Base-by-base conservation (phyloP, 2,888 invertebrate genomes). In the Drosophila siamana region DNA sequence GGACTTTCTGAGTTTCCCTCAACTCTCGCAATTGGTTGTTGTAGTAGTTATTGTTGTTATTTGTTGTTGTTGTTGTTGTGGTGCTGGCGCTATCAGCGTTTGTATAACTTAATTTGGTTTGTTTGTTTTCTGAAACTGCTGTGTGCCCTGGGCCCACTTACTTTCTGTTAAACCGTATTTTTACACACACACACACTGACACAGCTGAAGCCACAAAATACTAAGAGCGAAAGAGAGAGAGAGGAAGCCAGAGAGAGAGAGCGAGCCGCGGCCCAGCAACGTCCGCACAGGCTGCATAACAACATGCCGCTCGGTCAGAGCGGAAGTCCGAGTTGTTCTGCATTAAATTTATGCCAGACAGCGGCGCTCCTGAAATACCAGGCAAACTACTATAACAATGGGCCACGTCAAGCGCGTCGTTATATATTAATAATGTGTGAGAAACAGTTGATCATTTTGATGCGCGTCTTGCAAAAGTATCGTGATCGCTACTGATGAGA, bases 251-350 rank as follows among this genome's bases (percentile, higher is more conserved):
- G 6, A 43, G 30, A 38, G 22, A 60, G 26, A n/a, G 8, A 33
- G 41, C 33, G 40, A 43, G 44, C 19, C 55, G 55, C 44, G 63
- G 55, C 54, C 41, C 54, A 43, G 41, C 38, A 22, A 61, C 44
- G 67, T 64, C 74, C 63, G 63, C 71, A 72, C 71, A 69, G 71
- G 46, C 80, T 80, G 80, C 69, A 83, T 67, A 67, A 71, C 84
- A 88, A 86, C 88, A 88, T 86, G 71, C 84, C 88, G 84, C 72
- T 84, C 67, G 76, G 78, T 67, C 73, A 59, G 60, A 78, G 61
- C 86, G 88, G 84, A 85, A 84, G 88, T 85, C 76, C 84, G 80
- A 70, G 66, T 75, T 80, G 86, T 74, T 71, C 71, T 78, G 73
- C 75, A 63, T 84, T 69, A 74, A 88, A 84, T 84, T 84, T 84